Evolutionary conservation across 2,797 vertebrate species (phyloP), one percentile per base, ranked within the genome.

Genomic region (Denticeps clupeoides): DNA sequence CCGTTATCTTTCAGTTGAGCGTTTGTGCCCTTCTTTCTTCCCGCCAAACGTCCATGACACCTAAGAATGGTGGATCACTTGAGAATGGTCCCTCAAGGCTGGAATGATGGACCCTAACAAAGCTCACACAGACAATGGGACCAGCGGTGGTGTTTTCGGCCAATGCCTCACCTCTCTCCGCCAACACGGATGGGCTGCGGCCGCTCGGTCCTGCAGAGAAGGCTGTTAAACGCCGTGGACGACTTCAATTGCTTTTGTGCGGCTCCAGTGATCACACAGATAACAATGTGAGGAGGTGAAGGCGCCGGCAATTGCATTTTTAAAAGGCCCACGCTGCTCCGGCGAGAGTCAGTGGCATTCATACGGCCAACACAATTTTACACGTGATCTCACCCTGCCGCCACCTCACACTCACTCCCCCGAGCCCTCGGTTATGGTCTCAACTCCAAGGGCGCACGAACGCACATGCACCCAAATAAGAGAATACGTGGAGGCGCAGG

Each of bases 231-330:
- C 9, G 19, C 53, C n/a, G 49, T 55, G 26, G 61, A 51, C 38
- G 53, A 49, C 59, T 60, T 58, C 48, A 58, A 58, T 66, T 68
- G 59, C 63, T 72, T 68, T 62, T 59, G 58, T 53, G 50, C 52
- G 49, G 59, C 65, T 67, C 45, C 33, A 52, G 49, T 57, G 71
- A 59, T 65, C 66, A 71, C 56, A 57, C 60, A 46, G 51, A 75
- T 72, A 69, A 72, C 62, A 53, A 69, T 23, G 51, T 32, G 9
- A 47, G 19, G 47, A 35, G 35, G 55, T 55, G 31, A 19, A 42
- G 35, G 5, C 33, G 27, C 49, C 38, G 45, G 46, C 56, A 31
- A 62, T 60, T 66, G 44, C 37, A 49, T 68, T 63, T 60, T 50
- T 49, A 57, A 65, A 33, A 40, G 37, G 45, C 56, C 52, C 28